A percentile compares a stretch with the other conserved stretches of the same genome.
Conservation (phyloP, 2,888 invertebrate genomes). For the Odontocolon sp. region DNA sequence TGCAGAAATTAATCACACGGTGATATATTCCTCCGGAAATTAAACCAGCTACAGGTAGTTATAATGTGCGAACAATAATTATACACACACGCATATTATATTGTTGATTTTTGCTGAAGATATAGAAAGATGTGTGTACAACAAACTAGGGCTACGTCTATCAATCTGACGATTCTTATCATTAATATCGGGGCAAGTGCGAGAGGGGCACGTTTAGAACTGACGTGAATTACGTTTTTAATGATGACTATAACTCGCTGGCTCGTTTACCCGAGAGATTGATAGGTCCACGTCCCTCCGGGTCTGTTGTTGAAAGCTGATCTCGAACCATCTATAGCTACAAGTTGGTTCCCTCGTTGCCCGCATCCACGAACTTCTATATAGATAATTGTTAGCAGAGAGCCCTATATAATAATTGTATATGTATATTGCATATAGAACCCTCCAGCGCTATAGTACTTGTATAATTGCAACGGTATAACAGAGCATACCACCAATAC, state of each 20-base stretch:
- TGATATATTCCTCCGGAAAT: constrained; percentile 15
- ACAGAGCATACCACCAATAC: too few species aligned
- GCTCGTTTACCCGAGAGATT: background rate
- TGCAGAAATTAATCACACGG: background rate
- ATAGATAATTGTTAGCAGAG: constrained; percentile 13
- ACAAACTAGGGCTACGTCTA: background rate
- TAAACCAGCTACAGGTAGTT: constrained; percentile 4
- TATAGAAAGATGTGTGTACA: background rate
- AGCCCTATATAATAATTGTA: background rate
- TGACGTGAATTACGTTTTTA: constrained; percentile 21
- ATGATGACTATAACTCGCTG: background rate
- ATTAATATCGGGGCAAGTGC: constrained; percentile 3
- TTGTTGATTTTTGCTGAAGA: too few species aligned
- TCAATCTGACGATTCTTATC: constrained; percentile 3
- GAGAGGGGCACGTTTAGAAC: background rate
- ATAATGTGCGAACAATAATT: background rate
- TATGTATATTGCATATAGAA: too few species aligned
- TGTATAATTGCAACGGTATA: background rate
- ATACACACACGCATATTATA: background rate
- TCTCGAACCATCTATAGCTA: background rate
- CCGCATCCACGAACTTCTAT: background rate
- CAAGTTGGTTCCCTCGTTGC: background rate
- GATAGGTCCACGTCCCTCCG: constrained; percentile 4
- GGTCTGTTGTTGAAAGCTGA: background rate
- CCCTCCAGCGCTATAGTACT: too few species aligned